phyloP scores from a whole-genome alignment of 1,140 invertebrate species.

The Drosophila erecta region DNA sequence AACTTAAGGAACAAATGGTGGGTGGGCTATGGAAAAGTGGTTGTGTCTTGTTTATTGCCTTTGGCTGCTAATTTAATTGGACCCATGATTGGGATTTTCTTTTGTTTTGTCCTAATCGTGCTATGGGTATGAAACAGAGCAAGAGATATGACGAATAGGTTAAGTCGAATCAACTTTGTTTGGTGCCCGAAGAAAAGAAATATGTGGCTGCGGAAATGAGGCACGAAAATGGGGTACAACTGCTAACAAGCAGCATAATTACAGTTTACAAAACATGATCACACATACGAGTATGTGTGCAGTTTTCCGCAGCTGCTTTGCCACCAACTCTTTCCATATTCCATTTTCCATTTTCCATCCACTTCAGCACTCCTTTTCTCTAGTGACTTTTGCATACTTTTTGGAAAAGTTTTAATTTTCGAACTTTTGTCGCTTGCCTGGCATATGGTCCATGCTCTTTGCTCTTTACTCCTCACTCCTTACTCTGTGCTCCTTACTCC shows the following conservation, averaged over 20 bases:
- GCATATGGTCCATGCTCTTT: constrained; percentile 36
- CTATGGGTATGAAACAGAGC: not conserved
- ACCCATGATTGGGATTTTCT: not conserved
- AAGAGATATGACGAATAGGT: constrained; percentile 2
- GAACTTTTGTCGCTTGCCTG: constrained; percentile 54
- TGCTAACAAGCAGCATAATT: constrained; percentile 51
- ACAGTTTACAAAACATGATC: constrained; percentile 26
- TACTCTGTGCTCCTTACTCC: not conserved
- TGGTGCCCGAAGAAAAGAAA: not conserved
- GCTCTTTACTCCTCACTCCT: not conserved
- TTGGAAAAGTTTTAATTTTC: constrained; percentile 56
- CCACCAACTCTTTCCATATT: not conserved
- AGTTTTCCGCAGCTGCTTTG: not conserved
- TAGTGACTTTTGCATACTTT: constrained; percentile 47
- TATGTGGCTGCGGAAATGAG: not conserved
- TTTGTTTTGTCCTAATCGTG: not conserved
- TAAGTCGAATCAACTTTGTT: not conserved
- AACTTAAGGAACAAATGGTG: constrained; percentile 49
- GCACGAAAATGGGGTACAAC: constrained; percentile 5
- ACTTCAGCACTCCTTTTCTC: not conserved
- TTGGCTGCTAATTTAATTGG: constrained; percentile 26
- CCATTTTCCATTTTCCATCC: not conserved
- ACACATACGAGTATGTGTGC: not conserved
- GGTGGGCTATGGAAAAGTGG: not conserved
- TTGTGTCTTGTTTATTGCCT: constrained; percentile 4